These are phyloP conservation scores for Lagothrix lagotricha DNA, from an alignment of 2,797 vertebrate genomes.

Conservation along the genomic window DNA sequence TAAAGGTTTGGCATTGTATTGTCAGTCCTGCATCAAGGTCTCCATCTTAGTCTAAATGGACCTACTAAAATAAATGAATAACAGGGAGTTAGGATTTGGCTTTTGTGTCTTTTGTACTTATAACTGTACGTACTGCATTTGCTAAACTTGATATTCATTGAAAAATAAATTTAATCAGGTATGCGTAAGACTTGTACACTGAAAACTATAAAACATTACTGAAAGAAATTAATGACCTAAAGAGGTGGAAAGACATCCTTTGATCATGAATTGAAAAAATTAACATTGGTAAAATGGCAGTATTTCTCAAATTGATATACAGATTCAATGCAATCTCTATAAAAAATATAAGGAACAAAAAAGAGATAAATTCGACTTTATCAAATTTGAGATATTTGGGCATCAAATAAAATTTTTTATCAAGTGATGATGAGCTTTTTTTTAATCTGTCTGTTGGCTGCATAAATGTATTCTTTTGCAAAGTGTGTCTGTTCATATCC, in stretches of 20 bases:
- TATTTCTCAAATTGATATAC: background rate
- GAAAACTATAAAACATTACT: background rate
- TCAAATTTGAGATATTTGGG: background rate
- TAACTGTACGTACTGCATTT: background rate
- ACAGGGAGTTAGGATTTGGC: background rate
- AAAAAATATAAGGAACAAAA: background rate
- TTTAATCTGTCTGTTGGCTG: too few relatives aligned
- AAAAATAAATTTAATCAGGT: background rate
- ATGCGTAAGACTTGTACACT: background rate
- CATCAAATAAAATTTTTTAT: background rate
- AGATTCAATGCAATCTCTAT: background rate
- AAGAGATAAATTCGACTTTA: background rate
- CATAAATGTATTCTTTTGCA: too few relatives aligned
- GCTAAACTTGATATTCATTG: conserved; percentile 3
- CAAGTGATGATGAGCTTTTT: too few relatives aligned
- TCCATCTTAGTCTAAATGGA: background rate
- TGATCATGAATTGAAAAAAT: background rate
- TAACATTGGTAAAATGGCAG: background rate
- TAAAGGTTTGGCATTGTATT: background rate
- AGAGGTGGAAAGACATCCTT: background rate
- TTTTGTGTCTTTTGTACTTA: background rate
- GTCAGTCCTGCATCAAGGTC: background rate
- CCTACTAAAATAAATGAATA: background rate
- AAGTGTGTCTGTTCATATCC: too few relatives aligned
- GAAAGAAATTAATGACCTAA: background rate